Base-by-base conservation (phyloP, 2,113 vertebrate genomes). In the Danionella cerebrum region DNA sequence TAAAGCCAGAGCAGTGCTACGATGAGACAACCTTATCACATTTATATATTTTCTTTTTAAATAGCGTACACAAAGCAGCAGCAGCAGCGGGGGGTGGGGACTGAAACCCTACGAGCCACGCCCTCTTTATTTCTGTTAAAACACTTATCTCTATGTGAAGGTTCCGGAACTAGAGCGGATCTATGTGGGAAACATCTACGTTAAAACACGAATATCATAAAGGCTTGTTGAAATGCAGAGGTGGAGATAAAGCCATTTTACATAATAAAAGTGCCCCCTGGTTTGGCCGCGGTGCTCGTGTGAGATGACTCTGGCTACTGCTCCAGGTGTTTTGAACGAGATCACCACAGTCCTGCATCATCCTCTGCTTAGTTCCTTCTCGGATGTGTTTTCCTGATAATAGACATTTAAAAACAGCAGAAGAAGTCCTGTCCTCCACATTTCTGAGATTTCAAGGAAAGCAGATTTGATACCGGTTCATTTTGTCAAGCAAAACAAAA, bases 191-290 rank as follows among this genome's bases (percentile, higher is more conserved):
- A 73, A 76, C 29, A 76, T 65, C 67, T 62, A 75, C 52, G 72
- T 79, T 79, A 79, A 74, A 79, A 79, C 48, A 71, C 62, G 53
- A 71, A 73, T 74, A 58, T 73, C 35, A 75, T 54, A 71, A 77
- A 79, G 19, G 58, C 75, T 75, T 70, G 35, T 52, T 62, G 54
- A 68, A 76, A 74, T 68, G 66, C 44, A 71, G 73, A 79, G 79
- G 84, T 80, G 78, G 82, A 80, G 25, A 29, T 13, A 54, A 10
- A 58, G 21, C 42, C 21, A 11, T 8, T 22, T 64, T 22, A 55
- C 21, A 50, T 41, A 48, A 67, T 77, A 71, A 77, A 77, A 77
- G 75, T 74, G 78, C 79, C 77, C 72, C 79, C 71, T 76, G 75
- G 67, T 74, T 82, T 81, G 75, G 80, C 77, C 77, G 67, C 36